phyloP scores from a whole-genome alignment of 2,113 vertebrate species.

The Craseonycteris thonglongyai region DNA sequence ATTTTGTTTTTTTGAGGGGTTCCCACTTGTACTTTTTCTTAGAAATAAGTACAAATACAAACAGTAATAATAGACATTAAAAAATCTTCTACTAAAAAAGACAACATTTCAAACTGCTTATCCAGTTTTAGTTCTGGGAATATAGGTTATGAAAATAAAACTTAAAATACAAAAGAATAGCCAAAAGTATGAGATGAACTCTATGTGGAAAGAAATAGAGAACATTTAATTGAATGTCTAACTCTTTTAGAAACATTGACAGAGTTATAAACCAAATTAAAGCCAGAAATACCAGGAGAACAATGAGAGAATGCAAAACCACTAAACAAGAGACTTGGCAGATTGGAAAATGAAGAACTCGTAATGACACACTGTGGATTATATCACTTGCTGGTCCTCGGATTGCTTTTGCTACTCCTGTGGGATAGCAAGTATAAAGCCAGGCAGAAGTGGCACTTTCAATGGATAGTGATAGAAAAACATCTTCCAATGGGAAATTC shows the following conservation, averaged over 20 bases:
- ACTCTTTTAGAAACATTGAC: constrained; percentile 13
- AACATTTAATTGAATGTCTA: constrained; percentile 40
- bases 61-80: neutral
- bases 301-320: constrained; percentile 20
- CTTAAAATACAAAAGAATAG: neutral
- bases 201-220: neutral
- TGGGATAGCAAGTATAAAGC: constrained; percentile 23
- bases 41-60: neutral
- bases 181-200: neutral
- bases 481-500: neutral
- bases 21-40: too few relatives aligned
- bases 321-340: constrained; percentile 32
- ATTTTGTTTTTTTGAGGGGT: too few relatives aligned
- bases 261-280: neutral
- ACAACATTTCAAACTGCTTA: neutral
- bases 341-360: constrained; percentile 36
- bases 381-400: neutral
- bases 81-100: neutral
- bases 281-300: constrained; percentile 45
- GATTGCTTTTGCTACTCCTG: constrained; percentile 29
- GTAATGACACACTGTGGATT: constrained; percentile 25
- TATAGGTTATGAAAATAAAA: neutral
- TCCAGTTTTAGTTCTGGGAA: neutral
- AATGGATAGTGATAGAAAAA: neutral
- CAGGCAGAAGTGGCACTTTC: neutral